Percentiles rank a stretch among this genome's conserved stretches.
Evolutionary conservation across 2,888 invertebrate species (phyloP).

Genomic region (Baronia brevicornis): DNA sequence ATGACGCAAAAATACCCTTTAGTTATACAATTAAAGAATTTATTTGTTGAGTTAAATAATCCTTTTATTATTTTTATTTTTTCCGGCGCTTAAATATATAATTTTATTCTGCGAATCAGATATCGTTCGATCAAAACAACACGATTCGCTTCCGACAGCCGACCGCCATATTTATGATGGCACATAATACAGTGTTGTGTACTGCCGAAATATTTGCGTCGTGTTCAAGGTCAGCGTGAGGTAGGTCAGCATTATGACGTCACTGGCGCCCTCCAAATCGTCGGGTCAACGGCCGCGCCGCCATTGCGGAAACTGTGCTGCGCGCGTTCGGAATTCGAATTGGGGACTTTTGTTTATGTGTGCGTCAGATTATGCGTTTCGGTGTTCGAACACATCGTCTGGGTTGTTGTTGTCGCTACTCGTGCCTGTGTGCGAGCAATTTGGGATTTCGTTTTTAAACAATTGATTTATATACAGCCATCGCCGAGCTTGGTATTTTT

Average conservation of each 20-base stretch:
- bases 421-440: slow-evolving; percentile 34
- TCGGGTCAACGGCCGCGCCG: slow-evolving; percentile 59
- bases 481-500: too few relatives aligned
- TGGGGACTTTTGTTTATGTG: slow-evolving; percentile 53
- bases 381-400: slow-evolving; percentile 16
- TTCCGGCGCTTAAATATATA: too few relatives aligned
- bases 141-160: background rate
- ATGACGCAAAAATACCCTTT: too few relatives aligned
- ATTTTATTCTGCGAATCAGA: too few relatives aligned
- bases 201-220: slow-evolving; percentile 39
- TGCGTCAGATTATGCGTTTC: slow-evolving; percentile 37
- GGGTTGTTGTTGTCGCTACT: slow-evolving; percentile 25
- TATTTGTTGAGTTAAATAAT: too few relatives aligned
- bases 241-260: slow-evolving; percentile 70
- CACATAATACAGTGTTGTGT: slow-evolving; percentile 4
- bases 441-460: slow-evolving; percentile 26
- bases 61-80: too few relatives aligned
- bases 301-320: slow-evolving; percentile 69
- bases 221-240: slow-evolving; percentile 63
- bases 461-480: slow-evolving; percentile 18
- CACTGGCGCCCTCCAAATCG: slow-evolving; percentile 68
- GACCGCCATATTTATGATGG: slow-evolving; percentile 1
- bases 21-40: too few relatives aligned
- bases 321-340: slow-evolving; percentile 71
- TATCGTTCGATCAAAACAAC: too few relatives aligned